Evolutionary conservation across 1,140 invertebrate species (phyloP), one percentile per base, ranked within the genome.

Genomic region (Drosophila melanica): DNA sequence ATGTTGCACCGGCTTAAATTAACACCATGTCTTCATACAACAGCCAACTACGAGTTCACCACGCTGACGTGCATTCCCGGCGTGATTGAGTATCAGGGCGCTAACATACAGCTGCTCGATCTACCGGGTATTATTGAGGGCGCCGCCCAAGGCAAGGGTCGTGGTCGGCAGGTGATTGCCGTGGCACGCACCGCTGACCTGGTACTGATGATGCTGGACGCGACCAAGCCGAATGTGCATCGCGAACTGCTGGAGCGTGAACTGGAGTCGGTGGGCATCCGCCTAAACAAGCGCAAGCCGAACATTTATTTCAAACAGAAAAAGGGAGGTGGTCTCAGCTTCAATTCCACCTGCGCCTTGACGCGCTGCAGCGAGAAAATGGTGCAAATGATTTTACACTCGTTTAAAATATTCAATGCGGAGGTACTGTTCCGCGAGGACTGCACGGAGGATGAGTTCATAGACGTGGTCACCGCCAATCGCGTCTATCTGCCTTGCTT

Each of bases 221-320:
- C 98, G 2, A 98, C 98, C 0, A 99, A 99, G 93, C 97, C 97
- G 75, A 98, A 99, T 92, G 96, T 98, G 45, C 98, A 99, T 90
- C 94, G 96, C 84, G 94, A 96, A 73, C 93, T 99, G 23, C 92
- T 99, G 12, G 98, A 99, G 91, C 96, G 95, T 72, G 98, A 99
- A 93, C 94, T 99, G 90, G 98, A 99, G 93, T 96, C 96, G 86
- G 98, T 99, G 37, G 98, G 98, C 39, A 99, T 99, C 78, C 93
- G 98, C 81, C 93, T 99, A 35, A 99, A 99, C 92, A 98, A 97
- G 92, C 93, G 92, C 50, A 98, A 97, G 92, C 98, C 98, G 11
- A 99, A 99, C 92, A 99, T 99, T 92, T 99, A 99, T 93, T 99
- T 98, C 90, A 99, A 99, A 94, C 96, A 98, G 92, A 99, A 99